Base-by-base conservation (phyloP, 2,888 invertebrate genomes). In the Chironomus tentans region DNA sequence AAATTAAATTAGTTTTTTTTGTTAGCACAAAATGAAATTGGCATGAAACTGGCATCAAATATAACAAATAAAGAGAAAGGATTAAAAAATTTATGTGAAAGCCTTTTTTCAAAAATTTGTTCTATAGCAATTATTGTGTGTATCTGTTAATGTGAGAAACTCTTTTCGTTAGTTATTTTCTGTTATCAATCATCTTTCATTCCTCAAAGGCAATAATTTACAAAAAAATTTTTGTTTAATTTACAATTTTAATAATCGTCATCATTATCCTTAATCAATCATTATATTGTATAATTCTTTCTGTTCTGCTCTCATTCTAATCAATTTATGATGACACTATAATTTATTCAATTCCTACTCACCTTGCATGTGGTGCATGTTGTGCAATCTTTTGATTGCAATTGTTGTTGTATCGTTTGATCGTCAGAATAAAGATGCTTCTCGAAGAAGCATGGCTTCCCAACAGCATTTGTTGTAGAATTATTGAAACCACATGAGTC, bases 281-380 rank as follows among this genome's bases (percentile, higher is more conserved):
- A 38, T 38, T 38, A 38, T 38, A 38, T 38, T 38, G n/a, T 56
- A 56, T 56, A 56, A 1, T 13, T 18, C 12, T 12, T 13, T 18
- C 2, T 38, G 10, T 38, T 38, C 38, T 38, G n/a, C 48, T 28
- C 24, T 7, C 22, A 56, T 75, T 70, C n/a, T 68, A 24, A 24
- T n/a, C 38, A 61, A 56, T 28, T 61, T 21, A 76, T 56, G 47
- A 15, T 61, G 56, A 15, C n/a, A 38, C 10, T 10, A 38, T 38
- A 38, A 38, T 47, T n/a, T n/a, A n/a, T n/a, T 50, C 68, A 24
- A 77, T 65, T 65, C 75, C 76, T 78, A 82, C 87, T 87, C 87
- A 90, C 91, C 88, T 90, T 89, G 85, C 91, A 91, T 18, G 48
- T 24, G 85, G 88, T 88, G 86, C 90, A 90, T 80, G 89, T 87